Evolutionary conservation across 2,888 invertebrate species (phyloP).

Genomic region (Ophion ellenae): DNA sequence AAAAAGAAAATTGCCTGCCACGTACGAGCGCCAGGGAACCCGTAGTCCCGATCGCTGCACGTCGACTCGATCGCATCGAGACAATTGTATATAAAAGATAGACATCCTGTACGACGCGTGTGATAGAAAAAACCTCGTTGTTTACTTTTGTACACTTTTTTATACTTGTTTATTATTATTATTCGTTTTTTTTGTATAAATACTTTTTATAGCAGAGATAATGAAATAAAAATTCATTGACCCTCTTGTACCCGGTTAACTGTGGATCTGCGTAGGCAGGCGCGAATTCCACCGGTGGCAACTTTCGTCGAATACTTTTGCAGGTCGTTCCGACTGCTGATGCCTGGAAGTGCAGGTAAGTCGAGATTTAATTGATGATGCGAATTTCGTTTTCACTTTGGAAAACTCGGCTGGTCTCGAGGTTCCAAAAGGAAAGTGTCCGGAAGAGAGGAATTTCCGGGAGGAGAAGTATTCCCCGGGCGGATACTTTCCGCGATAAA

Average conservation of each 20-base stretch:
- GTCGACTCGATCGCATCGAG: constrained; percentile 22
- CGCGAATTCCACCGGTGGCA: no score
- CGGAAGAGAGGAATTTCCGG: not conserved
- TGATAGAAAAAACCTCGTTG: constrained; percentile 29
- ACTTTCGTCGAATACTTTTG: not conserved
- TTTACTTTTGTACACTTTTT: constrained; percentile 42
- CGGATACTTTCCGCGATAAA: constrained; percentile 71
- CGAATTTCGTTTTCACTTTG: not conserved
- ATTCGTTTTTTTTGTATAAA: constrained; percentile 47
- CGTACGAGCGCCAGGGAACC: no score
- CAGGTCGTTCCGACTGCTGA: no score
- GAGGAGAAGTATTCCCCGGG: no score
- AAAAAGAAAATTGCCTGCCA: no score
- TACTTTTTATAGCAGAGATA: constrained; percentile 31
- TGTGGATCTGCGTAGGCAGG: not conserved
- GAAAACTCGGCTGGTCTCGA: not conserved
- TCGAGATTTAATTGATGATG: no score
- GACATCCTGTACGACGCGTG: constrained; percentile 24
- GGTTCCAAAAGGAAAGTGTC: not conserved
- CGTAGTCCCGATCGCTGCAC: not conserved
- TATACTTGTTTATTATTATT: constrained; percentile 47
- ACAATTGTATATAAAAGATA: constrained; percentile 54
- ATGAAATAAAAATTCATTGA: constrained; percentile 42
- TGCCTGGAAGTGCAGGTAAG: no score
- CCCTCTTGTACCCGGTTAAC: not conserved